These are phyloP conservation scores for Pelodiscus sinensis DNA, from an alignment of 2,113 vertebrate genomes.

Conservation along the genomic window DNA sequence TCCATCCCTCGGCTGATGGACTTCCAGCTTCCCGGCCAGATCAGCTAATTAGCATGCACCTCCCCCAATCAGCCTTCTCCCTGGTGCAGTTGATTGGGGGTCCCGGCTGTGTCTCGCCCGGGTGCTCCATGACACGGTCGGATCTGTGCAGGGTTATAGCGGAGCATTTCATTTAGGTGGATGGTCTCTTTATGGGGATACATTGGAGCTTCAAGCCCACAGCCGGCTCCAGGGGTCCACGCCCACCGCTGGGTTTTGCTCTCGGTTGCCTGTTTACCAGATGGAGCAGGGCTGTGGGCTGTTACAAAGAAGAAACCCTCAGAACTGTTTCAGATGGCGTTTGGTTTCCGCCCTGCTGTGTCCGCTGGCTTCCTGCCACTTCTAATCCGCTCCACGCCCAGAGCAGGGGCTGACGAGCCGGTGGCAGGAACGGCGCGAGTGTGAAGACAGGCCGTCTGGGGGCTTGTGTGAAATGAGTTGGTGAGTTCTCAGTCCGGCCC, in stretches of 20 bases:
- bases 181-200: slow-evolving; percentile 14
- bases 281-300: not conserved
- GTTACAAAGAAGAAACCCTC: not conserved
- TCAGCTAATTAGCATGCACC: not conserved
- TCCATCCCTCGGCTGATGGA: not conserved
- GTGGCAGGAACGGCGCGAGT: not conserved
- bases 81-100: not conserved
- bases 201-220: not conserved
- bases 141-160: not conserved
- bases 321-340: not conserved
- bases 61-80: not conserved
- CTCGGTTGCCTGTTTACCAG: not conserved
- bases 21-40: not conserved
- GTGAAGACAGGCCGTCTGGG: not conserved
- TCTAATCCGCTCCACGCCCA: not conserved
- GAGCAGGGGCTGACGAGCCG: not conserved
- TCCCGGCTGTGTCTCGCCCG: not conserved
- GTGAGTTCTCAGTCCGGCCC: not conserved
- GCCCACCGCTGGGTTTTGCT: not conserved
- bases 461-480: not conserved
- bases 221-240: not conserved
- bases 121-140: not conserved
- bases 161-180: not conserved
- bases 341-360: not conserved
- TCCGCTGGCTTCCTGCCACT: not conserved